Base-by-base conservation (phyloP, 2,113 vertebrate species). In the Melanocharis versteri region DNA sequence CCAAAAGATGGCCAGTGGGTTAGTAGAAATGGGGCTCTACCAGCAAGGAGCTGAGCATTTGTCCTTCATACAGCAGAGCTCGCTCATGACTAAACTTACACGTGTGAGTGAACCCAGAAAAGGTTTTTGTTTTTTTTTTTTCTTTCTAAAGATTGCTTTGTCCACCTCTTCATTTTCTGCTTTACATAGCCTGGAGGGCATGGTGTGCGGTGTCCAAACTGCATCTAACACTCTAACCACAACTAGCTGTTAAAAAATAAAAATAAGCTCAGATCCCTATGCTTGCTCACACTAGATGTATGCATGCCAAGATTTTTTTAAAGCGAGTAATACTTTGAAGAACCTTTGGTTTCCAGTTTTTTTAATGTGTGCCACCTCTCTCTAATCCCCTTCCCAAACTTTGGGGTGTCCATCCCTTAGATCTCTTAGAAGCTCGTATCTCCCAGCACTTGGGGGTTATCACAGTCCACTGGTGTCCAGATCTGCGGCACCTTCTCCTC, bases 231-330 rank as follows among this genome's bases (percentile, higher is more conserved):
- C 7, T 78, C 87, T 64, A 93, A 87, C 50, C 58, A 57, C 70
- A 85, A 61, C 48, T 69, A 95, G 70, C 69, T 81, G 30, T 62
- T 82, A 76, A 82, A 82, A 40, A 90, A 85, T 58, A 83, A 86
- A 88, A 92, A 75, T 66, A 84, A 89, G 26, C 58, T 82, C 60
- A 79, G 44, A 62, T 60, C 37, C n/a, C 77, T 28, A 10, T 24
- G 35, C 39, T 80, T 83, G 50, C 56, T 93, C 57, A 83, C 15
- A 27, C 4, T 31, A 85, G 51, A 60, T 15, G 15, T 0, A 47
- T 0, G 0, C 0, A 0, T 22, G 56, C 69, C 91, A 94, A 92
- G 24, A 68, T 39, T 57, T 78, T 88, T 95, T 30, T 11, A 1
- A 83, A 71, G 18, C 61, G 69, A 93, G 23, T 89, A 93, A 89